Conservation (phyloP, 1,140 invertebrate genomes). For the Acyrthosiphon pisum region DNA sequence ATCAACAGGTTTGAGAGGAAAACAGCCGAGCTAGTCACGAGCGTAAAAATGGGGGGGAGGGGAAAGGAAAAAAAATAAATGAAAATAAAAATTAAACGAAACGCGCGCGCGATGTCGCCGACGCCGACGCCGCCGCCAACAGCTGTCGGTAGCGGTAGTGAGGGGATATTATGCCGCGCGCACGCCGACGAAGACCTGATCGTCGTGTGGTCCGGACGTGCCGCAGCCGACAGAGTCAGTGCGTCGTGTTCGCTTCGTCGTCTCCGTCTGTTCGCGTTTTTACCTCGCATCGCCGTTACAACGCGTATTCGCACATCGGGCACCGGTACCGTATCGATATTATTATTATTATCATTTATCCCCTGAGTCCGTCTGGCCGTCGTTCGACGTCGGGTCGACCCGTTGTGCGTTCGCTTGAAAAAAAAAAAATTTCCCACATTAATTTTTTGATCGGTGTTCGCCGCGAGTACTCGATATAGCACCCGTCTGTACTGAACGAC, state of each 20-base stretch:
- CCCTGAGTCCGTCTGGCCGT: background rate
- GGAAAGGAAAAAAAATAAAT: background rate
- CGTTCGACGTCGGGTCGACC: background rate
- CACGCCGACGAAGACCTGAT: slow-evolving; percentile 51
- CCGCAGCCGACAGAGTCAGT: slow-evolving; percentile 49
- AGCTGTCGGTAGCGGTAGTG: slow-evolving; percentile 38
- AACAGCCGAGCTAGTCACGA: background rate
- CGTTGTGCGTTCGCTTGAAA: background rate
- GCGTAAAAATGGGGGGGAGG: background rate
- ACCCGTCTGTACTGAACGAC: background rate
- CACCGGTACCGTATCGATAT: background rate
- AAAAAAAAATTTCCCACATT: no score
- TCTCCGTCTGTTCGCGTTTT: slow-evolving; percentile 31
- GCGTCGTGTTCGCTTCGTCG: slow-evolving; percentile 47
- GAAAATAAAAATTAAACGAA: slow-evolving; percentile 28
- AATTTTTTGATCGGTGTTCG: background rate
- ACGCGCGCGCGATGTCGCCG: slow-evolving; percentile 34
- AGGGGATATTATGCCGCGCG: slow-evolving; percentile 42
- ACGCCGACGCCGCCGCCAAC: background rate
- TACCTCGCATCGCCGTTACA: background rate
- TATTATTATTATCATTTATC: background rate
- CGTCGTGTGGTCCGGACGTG: slow-evolving; percentile 41
- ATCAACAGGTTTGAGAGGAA: slow-evolving; percentile 44
- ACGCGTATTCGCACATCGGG: background rate
- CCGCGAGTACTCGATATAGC: background rate